These are phyloP conservation scores for Nymphalis c-album DNA, from an alignment of 2,888 invertebrate genomes.

Conservation along the genomic window DNA sequence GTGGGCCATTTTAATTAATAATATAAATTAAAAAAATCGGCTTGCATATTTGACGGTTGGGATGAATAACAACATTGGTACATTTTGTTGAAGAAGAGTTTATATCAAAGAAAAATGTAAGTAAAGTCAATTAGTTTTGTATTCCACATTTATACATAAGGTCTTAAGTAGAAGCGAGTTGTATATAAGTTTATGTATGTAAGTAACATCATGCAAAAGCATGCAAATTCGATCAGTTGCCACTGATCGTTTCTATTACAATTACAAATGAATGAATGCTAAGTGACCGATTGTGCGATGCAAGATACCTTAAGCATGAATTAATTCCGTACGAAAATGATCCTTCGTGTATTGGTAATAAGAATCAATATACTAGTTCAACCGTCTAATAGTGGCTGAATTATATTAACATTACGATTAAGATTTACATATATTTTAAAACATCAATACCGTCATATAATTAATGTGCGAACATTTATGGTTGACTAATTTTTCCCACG, in stretches of 20 bases:
- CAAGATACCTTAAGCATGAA: slow-evolving; percentile 7
- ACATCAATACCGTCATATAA: neutral
- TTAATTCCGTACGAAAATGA: neutral
- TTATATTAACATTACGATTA: neutral
- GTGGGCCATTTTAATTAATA: too few relatives aligned
- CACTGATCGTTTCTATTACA: slow-evolving; percentile 37
- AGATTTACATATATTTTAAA: neutral
- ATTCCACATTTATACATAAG: neutral
- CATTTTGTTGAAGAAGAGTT: too few relatives aligned
- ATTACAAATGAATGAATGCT: slow-evolving; percentile 41
- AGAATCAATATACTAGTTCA: neutral
- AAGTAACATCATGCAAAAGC: slow-evolving; percentile 28
- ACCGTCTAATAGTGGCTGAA: neutral
- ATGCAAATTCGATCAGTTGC: slow-evolving; percentile 38
- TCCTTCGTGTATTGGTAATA: neutral
- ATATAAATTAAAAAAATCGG: too few relatives aligned
- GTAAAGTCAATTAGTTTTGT: too few relatives aligned
- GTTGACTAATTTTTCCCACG: too few relatives aligned
- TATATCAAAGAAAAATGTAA: too few relatives aligned
- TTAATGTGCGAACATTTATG: too few relatives aligned
- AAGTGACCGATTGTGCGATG: slow-evolving; percentile 36
- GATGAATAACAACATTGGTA: too few relatives aligned
- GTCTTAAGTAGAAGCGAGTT: neutral
- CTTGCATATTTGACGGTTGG: too few relatives aligned
- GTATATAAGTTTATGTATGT: slow-evolving; percentile 12